Evolutionary conservation across 1,140 invertebrate genomes (phyloP), one percentile per base, ranked within the genome.

Genomic region (Bombus cullumanus): DNA sequence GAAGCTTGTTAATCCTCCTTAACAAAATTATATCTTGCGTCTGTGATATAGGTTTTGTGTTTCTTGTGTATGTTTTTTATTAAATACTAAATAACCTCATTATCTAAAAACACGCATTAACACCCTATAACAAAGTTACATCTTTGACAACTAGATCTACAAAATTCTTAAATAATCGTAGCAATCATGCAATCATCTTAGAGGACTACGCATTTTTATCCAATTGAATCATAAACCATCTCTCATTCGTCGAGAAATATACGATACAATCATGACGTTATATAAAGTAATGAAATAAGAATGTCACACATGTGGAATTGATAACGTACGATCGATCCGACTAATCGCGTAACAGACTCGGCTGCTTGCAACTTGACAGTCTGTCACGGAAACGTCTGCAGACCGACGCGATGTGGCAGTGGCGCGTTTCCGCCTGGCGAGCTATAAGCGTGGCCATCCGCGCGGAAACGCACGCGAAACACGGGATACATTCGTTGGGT

Each of bases 381-480:
- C 43, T 77, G 81, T 83, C 73, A 77, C 37, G 64, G 62, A 68
- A 76, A 68, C 81, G 73, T 77, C 34, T 77, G 73, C n/a, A 53
- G 41, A 18, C 81, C 62, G 43, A 39, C 34, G 73, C 53, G 41
- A 13, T 12, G 59, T n/a, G 59, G 59, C 59, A 31, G 37, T 43
- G 72, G 69, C 37, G 81, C 37, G 73, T 68, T 83, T 83, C 81
- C 81, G 62, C 73, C 81, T 64, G 34, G 59, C 59, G 43, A 62
- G 53, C 62, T 83, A 83, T 77, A 69, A 77, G 73, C 81, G 73
- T 62, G 43, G 13, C 74, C 81, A 83, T 83, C 81, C 81, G 81
- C 73, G 74, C 74, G 81, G 81, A 83, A 83, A 76, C 62, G 15
- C 31, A 18, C 81, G 72, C 43, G 37, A 53, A 77, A 75, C 81